phyloP scores from a whole-genome alignment of 2,797 vertebrate species.

The Pipistrellus kuhlii region DNA sequence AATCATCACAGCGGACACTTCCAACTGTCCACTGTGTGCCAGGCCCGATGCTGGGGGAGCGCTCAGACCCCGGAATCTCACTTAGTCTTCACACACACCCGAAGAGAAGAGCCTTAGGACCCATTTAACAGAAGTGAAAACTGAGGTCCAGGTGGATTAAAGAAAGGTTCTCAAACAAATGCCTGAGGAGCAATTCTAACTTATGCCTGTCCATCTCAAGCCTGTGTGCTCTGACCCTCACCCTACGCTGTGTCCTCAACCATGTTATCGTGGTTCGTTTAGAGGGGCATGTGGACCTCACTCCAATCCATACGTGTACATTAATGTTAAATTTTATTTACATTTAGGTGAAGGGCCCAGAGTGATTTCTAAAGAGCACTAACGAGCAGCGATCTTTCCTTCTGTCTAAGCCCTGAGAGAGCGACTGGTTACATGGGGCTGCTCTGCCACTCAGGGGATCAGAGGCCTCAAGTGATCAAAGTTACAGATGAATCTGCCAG shows the following conservation, averaged over 20 bases:
- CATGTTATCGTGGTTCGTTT: background rate
- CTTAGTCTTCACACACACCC: background rate
- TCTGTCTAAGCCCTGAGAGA: background rate
- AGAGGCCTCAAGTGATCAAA: background rate
- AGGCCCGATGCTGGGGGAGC: background rate
- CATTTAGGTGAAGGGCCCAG: constrained; percentile 13
- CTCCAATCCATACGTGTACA: background rate
- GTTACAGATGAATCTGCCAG: background rate
- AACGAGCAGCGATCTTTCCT: background rate
- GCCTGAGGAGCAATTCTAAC: background rate
- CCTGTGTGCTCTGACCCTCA: background rate
- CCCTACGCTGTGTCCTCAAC: background rate
- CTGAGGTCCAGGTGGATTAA: background rate
- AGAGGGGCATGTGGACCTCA: background rate
- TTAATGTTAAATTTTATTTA: background rate
- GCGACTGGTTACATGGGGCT: background rate
- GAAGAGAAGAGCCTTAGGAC: background rate
- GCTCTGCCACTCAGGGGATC: background rate
- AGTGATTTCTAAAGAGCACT: background rate
- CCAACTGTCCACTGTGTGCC: background rate
- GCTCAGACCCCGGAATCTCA: background rate
- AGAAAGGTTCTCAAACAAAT: background rate
- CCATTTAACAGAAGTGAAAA: constrained; percentile 31
- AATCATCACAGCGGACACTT: background rate
- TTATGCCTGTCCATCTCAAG: background rate